These are phyloP conservation scores for Stegodyphus mimosarum DNA, from an alignment of 1,140 invertebrate species.

Conservation along the genomic window DNA sequence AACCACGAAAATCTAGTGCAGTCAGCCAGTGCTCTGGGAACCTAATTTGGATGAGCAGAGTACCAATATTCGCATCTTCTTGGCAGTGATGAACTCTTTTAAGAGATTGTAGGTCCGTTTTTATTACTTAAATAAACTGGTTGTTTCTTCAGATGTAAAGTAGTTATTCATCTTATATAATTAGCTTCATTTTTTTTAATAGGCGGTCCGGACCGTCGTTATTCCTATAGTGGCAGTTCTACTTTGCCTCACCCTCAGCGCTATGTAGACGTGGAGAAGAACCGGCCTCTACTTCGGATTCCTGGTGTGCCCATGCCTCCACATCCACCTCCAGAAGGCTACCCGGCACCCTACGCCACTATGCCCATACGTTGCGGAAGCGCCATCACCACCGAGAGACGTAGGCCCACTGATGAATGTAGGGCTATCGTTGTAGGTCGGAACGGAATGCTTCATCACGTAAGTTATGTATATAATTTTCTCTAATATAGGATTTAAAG, in stretches of 20 bases:
- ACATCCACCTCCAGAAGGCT: constrained; percentile 56
- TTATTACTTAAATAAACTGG: background rate
- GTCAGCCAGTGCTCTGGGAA: too few relatives aligned
- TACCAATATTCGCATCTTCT: too few relatives aligned
- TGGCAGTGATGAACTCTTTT: background rate
- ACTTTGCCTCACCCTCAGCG: constrained; percentile 59
- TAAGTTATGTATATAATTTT: background rate
- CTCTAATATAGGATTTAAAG: too few relatives aligned
- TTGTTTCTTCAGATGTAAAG: background rate
- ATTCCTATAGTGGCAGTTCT: constrained; percentile 58
- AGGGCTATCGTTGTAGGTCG: constrained; percentile 30
- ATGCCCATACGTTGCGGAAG: constrained; percentile 54
- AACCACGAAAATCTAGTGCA: too few relatives aligned
- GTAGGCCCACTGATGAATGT: constrained; percentile 28
- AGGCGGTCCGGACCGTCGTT: constrained; percentile 56
- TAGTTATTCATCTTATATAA: background rate
- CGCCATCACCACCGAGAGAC: constrained; percentile 1
- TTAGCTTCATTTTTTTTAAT: background rate
- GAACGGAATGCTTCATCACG: constrained; percentile 58
- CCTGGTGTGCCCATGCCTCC: constrained; percentile 35
- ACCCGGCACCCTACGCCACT: constrained; percentile 62
- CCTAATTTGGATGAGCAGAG: too few relatives aligned
- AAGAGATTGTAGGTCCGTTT: background rate
- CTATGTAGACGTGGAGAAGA: constrained; percentile 54
- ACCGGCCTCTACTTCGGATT: constrained; percentile 42